These are phyloP conservation scores for Alligator sinensis DNA, from an alignment of 2,113 vertebrate genomes.

Conservation along the genomic window DNA sequence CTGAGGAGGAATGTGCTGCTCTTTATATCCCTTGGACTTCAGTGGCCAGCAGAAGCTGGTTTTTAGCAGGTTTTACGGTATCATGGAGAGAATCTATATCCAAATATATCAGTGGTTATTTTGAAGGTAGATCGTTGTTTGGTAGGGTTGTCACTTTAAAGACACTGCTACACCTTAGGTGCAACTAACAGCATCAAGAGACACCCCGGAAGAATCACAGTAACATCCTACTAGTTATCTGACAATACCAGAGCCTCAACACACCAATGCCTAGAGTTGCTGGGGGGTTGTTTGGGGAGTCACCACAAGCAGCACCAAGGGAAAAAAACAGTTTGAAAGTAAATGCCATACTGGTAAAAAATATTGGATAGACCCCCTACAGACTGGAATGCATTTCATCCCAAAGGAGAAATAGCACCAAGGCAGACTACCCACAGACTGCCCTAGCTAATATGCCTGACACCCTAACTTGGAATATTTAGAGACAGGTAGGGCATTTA, in stretches of 20 bases:
- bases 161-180: neutral
- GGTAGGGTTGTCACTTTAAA: neutral
- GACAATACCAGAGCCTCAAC: accelerated
- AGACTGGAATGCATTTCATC: neutral
- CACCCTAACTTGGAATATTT: neutral
- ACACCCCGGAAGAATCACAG: neutral
- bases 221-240: neutral
- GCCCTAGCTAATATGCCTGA: accelerated
- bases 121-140: neutral
- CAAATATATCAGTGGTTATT: neutral
- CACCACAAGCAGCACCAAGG: neutral
- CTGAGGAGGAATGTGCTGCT: neutral
- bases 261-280: neutral
- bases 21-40: neutral
- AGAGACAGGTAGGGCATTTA: neutral
- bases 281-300: neutral
- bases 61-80: neutral
- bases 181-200: neutral
- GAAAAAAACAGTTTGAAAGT: neutral
- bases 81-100: neutral
- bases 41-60: neutral
- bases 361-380: accelerated
- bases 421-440: neutral
- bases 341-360: neutral
- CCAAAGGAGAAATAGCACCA: neutral